phyloP scores from a whole-genome alignment of 2,797 vertebrate species.

The Sebastes minor region DNA sequence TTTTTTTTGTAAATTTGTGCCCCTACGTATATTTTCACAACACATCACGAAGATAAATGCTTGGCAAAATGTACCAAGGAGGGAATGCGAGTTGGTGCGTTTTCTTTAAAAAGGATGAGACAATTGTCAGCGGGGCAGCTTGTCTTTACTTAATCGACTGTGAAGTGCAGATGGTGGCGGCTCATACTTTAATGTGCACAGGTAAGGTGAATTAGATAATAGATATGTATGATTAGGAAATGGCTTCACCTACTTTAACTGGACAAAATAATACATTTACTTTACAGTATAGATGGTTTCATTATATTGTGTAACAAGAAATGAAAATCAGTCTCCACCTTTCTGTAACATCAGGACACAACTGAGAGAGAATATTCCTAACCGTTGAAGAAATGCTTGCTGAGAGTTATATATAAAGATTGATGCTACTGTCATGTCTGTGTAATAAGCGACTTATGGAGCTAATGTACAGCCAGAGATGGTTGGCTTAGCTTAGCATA shows the following conservation, averaged over 20 bases:
- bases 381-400: background rate
- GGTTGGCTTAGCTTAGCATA: background rate
- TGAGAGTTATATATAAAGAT: background rate
- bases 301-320: background rate
- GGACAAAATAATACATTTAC: background rate
- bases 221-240: background rate
- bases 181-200: background rate
- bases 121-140: constrained; percentile 20
- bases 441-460: too few relatives aligned
- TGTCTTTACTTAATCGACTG: constrained; percentile 46
- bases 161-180: background rate
- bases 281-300: background rate
- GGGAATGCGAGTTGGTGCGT: background rate
- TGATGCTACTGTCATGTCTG: too few relatives aligned
- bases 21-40: constrained; percentile 19
- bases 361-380: background rate
- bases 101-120: constrained; percentile 7
- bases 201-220: background rate
- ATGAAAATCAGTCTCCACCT: background rate
- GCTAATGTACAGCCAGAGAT: background rate
- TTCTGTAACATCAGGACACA: background rate
- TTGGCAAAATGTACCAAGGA: constrained; percentile 6
- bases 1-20: background rate
- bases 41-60: constrained; percentile 14
- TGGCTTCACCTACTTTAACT: background rate